Base-by-base conservation (phyloP, 2,888 invertebrate species). In the Cheilosia urbana region DNA sequence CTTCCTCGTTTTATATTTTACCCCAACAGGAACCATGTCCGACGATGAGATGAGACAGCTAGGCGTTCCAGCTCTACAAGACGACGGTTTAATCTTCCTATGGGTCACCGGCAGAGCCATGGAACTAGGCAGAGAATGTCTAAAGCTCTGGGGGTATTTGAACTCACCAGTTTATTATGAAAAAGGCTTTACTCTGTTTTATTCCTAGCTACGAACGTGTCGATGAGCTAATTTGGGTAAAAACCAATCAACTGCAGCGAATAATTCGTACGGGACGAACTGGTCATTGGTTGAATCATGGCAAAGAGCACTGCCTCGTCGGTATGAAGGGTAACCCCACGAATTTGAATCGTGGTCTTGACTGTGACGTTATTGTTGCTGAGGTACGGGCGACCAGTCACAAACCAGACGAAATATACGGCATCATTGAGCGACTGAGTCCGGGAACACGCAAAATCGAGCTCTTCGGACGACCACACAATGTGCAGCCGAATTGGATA, bases 181-280 rank as follows among this genome's bases (percentile, higher is more conserved):
- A 24, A 15, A 51, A 27, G 15, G 7, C 13, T 4, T 45, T 27
- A 47, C 45, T 45, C 45, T n/a, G 19, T 40, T 19, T 40, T 1
- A 9, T 9, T 45, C 15, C 0, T 4, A 90, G 90, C 5, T 99
- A 99, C 90, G 97, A 98, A 90, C 94, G 98, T 60, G 97, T 98
- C 2, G 99, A 99, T 91, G 99, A 99, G 91, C 95, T 99, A 49
- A 99, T 99, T 89, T 99, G 99, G 99, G 99, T 99, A 71, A 99
- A 99, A 93, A 99, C 99, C 0, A 99, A 99, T 93, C 99, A 99
- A 91, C 93, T 99, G 81, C 99, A 99, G 91, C 93, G 99, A 80
- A 99, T 99, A 89, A 99, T 99, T 89, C 94, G 99, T 37, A 99
- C 99, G 0, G 99, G 99, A 0, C 94, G 99, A 71, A 99, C 99